These are phyloP conservation scores for Gymnosoma rotundatum DNA, from an alignment of 2,888 invertebrate species.

Conservation along the genomic window DNA sequence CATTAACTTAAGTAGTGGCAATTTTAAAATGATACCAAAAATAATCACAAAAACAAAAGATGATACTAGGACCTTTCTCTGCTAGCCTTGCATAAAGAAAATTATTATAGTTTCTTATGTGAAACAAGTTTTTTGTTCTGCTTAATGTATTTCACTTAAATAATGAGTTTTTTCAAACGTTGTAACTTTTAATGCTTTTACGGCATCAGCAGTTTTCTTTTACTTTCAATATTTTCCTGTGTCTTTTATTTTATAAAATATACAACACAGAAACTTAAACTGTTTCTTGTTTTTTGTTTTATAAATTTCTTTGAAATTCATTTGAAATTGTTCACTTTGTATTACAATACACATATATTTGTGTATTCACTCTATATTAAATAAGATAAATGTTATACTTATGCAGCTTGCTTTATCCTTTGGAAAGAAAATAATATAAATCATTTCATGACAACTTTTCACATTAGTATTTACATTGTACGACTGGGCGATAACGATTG, in stretches of 20 bases:
- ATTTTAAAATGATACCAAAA: too few relatives aligned
- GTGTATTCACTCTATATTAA: background rate
- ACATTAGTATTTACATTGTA: background rate
- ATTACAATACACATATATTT: too few relatives aligned
- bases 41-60: too few relatives aligned
- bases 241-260: background rate
- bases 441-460: conserved; percentile 39
- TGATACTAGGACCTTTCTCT: too few relatives aligned
- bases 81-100: too few relatives aligned
- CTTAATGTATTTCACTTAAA: too few relatives aligned
- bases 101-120: too few relatives aligned
- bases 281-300: background rate
- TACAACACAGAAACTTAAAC: background rate
- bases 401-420: conserved; percentile 10
- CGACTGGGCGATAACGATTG: background rate
- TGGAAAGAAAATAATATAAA: conserved; percentile 12
- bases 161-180: background rate
- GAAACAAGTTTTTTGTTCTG: too few relatives aligned
- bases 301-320: conserved; percentile 10
- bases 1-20: too few relatives aligned
- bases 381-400: conserved; percentile 29
- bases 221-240: background rate
- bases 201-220: conserved; percentile 27
- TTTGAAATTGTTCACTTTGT: conserved; percentile 33
- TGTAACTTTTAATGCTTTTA: conserved; percentile 34